Evolutionary conservation across 2,888 invertebrate genomes (phyloP).

Genomic region (Diadegma fenestrale): DNA sequence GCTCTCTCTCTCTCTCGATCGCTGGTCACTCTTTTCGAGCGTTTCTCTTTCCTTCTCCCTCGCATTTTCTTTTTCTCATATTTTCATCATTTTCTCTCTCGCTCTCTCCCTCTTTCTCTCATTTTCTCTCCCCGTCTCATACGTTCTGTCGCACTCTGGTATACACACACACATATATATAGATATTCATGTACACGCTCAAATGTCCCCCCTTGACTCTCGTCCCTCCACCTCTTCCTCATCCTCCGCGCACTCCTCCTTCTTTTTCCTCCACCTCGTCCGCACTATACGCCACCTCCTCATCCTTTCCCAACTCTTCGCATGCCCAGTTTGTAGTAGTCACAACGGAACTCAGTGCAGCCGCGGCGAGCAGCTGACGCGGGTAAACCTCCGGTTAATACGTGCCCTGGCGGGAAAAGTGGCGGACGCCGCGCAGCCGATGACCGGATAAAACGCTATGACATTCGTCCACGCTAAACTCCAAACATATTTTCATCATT

Average conservation of each 20-base stretch:
- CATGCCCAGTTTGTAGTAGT: constrained; percentile 65
- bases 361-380: constrained; percentile 83
- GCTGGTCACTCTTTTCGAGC: constrained; percentile 51
- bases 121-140: constrained; percentile 40
- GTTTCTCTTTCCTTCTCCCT: constrained; percentile 36
- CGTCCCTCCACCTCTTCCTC: constrained; percentile 53
- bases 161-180: constrained; percentile 12
- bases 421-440: constrained; percentile 69
- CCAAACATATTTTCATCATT: constrained; percentile 13
- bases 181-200: constrained; percentile 1
- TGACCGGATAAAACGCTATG: constrained; percentile 13
- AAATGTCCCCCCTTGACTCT: constrained; percentile 56
- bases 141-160: constrained; percentile 47
- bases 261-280: constrained; percentile 66
- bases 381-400: constrained; percentile 71
- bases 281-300: constrained; percentile 64
- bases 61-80: constrained; percentile 36
- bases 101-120: constrained; percentile 22
- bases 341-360: constrained; percentile 81
- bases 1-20: constrained; percentile 33
- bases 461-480: constrained; percentile 2
- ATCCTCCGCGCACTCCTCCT: constrained; percentile 62
- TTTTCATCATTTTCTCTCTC: constrained; percentile 45
- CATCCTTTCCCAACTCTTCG: constrained; percentile 72
- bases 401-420: constrained; percentile 64